Percentiles rank a stretch among this genome's conserved stretches.
These are phyloP conservation scores for Trinectes maculatus DNA, from an alignment of 2,113 vertebrate species.

Conservation along the genomic window DNA sequence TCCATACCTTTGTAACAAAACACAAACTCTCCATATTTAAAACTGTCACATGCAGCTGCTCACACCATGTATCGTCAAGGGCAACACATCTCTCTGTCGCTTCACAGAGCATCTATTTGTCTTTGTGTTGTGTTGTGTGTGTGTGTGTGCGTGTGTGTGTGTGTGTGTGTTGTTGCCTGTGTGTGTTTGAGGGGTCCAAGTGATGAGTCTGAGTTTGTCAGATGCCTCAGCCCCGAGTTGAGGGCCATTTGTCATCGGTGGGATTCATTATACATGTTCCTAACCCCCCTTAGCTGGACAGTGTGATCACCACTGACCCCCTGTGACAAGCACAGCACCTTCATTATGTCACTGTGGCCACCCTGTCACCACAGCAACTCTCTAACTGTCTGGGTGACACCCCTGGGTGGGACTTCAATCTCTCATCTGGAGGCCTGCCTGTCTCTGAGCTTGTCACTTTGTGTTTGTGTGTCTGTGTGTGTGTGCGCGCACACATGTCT, in stretches of 20 bases:
- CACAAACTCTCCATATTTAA: too few species aligned
- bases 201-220: slow-evolving; percentile 96
- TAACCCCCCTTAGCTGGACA: slow-evolving; percentile 83
- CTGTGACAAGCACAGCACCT: slow-evolving; percentile 97
- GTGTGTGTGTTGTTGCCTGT: slow-evolving; percentile 5
- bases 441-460: slow-evolving; percentile 63
- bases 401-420: slow-evolving; percentile 81
- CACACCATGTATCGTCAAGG: too few species aligned
- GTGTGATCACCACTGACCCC: slow-evolving; percentile 98
- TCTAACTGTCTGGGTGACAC: slow-evolving; percentile 84
- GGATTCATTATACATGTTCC: slow-evolving; percentile 98
- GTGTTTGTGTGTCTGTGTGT: slow-evolving; percentile 43
- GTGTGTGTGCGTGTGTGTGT: background rate
- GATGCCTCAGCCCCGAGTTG: slow-evolving; percentile 92
- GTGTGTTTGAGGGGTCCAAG: slow-evolving; percentile 36
- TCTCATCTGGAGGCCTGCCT: slow-evolving; percentile 78
- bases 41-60: too few species aligned
- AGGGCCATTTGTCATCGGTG: slow-evolving; percentile 98
- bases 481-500: slow-evolving; percentile 23
- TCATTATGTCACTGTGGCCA: slow-evolving; percentile 98
- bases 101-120: too few species aligned
- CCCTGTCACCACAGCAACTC: slow-evolving; percentile 84
- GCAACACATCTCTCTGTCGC: too few species aligned
- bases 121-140: background rate
- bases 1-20: too few species aligned